Evolutionary conservation across 2,797 vertebrate species (phyloP).

Genomic region (Poeciliopsis presidionis): DNA sequence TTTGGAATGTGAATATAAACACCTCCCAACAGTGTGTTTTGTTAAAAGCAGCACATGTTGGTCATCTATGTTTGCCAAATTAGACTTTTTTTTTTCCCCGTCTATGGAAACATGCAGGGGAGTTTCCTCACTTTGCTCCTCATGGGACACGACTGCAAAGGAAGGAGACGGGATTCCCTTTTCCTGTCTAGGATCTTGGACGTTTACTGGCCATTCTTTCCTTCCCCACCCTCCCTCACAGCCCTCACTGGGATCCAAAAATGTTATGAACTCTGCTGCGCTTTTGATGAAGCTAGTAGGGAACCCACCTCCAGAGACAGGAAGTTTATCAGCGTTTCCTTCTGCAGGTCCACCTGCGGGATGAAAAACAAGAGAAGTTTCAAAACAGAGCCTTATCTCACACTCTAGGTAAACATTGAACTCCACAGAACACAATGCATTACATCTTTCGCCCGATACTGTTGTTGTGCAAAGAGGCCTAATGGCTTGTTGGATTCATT

Average conservation of each 20-base stretch:
- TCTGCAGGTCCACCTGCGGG: constrained; percentile 92
- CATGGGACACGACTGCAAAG: constrained; percentile 41
- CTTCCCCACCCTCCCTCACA: constrained; percentile 29
- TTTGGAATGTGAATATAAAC: constrained; percentile 75
- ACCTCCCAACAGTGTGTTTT: constrained; percentile 59
- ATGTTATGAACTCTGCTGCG: constrained; percentile 69
- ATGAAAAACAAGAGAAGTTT: constrained; percentile 40
- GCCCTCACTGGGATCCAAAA: constrained; percentile 37
- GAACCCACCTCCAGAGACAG: constrained; percentile 91
- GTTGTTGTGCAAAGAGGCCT: constrained; percentile 13
- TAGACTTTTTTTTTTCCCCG: constrained; percentile 3
- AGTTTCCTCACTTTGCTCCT: constrained; percentile 63
- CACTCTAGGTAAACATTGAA: constrained; percentile 10
- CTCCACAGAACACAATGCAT: constrained; percentile 11
- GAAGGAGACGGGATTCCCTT: constrained; percentile 75
- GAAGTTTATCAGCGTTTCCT: constrained; percentile 94
- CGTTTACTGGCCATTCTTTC: constrained; percentile 56
- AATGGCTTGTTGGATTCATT: constrained; percentile 31
- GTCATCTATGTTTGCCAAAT: constrained; percentile 22
- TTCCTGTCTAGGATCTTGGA: constrained; percentile 68
- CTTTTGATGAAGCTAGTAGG: constrained; percentile 50
- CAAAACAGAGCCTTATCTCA: constrained; percentile 58
- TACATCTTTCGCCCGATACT: background rate
- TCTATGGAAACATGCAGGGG: constrained; percentile 50
- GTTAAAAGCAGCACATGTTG: constrained; percentile 41